Evolutionary conservation across 2,888 invertebrate species (phyloP), one percentile per base, ranked within the genome.

Genomic region (Empis stercorea): DNA sequence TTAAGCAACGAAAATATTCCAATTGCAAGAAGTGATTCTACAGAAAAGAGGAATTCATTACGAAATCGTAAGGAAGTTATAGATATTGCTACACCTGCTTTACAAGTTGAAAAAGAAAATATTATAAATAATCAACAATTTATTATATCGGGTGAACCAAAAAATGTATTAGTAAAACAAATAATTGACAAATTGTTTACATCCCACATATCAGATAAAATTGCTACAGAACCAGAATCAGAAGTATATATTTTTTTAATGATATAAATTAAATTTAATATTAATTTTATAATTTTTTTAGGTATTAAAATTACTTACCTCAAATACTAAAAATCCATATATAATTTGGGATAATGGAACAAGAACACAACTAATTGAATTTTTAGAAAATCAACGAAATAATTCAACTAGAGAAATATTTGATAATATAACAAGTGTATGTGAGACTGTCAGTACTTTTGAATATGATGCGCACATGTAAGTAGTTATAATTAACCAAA

Each of bases 301-400:
- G 77, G 74, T 95, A 42, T 72, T 99, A 47, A 99, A 99, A 73
- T 79, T 84, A 13, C 69, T 99, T n/a, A 99, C 92, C 57, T 92
- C 93, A 36, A 99, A 99, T 69, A 87, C 89, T 61, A 86, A 89
- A 54, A 94, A 87, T 60, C 99, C 99, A 0, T 95, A 97, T 69
- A 74, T 99, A 23, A 84, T 99, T 39, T 99, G 99, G 99, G 91
- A 99, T 71, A 99, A 99, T 71, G 85, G 87, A 9, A 97, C 97
- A 0, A 76, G 99, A 54, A 88, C 88, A 0, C 96, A 99, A 67
- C 73, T 99, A 2, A 74, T 79, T 37, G 96, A 97, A 61, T 89
- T 88, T 62, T 72, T 99, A 6, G 84, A 85, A 51, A 76, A 75
- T 43, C 82, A 86, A 59, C 74, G 84, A 30, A 59, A 59, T 20